Conservation (phyloP, 2,797 vertebrate genomes). For the Pipistrellus pipistrellus region DNA sequence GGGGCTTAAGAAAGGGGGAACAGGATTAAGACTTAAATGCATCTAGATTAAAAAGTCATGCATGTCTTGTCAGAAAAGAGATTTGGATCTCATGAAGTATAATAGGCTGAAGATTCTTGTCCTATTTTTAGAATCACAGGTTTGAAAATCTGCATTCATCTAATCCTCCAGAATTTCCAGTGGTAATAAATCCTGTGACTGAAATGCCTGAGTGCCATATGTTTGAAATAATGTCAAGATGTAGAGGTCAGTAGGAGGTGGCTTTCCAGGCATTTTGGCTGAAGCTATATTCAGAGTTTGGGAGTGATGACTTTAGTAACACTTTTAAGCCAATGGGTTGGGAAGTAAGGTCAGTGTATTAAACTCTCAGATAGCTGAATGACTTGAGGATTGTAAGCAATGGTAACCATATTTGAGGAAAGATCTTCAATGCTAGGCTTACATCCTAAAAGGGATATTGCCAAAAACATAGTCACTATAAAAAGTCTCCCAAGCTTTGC, state of each 20-base stretch:
- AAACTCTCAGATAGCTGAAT: neutral
- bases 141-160: constrained; percentile 50
- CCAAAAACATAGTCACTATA: neutral
- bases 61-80: constrained; percentile 49
- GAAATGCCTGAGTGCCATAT: neutral
- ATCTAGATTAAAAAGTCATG: constrained; percentile 55
- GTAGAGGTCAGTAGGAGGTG: constrained; percentile 46
- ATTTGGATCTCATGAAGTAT: constrained; percentile 57
- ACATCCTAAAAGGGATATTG: neutral
- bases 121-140: constrained; percentile 64
- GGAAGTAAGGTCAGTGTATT: neutral
- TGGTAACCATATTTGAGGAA: neutral
- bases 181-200: constrained; percentile 16
- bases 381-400: neutral
- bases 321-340: neutral
- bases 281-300: neutral
- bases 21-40: constrained; percentile 44
- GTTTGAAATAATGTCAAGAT: neutral
- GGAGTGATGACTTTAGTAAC: constrained; percentile 27
- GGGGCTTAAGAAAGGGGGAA: neutral
- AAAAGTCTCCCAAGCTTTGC: neutral
- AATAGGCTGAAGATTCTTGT: constrained; percentile 23
- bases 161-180: constrained; percentile 4
- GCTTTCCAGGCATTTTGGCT: constrained; percentile 24
- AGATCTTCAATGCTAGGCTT: neutral